Conservation (phyloP, 2,797 vertebrate genomes). For the Taeniopygia guttata region DNA sequence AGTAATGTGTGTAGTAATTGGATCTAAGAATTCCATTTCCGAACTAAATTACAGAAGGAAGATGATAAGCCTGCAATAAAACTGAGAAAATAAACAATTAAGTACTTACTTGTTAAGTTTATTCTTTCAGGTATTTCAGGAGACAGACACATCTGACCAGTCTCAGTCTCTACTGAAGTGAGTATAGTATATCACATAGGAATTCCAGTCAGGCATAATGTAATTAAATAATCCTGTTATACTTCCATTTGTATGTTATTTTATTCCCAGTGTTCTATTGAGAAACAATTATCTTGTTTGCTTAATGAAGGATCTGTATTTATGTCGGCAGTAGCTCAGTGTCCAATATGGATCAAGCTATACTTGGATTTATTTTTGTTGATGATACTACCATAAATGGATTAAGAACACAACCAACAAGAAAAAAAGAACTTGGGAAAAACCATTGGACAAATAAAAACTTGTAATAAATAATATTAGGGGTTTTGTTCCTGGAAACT, state of each 20-base stretch:
- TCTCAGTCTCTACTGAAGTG: conserved; percentile 66
- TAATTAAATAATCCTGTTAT: neutral
- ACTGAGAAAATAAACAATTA: neutral
- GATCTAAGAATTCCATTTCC: neutral
- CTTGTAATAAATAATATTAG: neutral
- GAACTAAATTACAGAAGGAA: neutral
- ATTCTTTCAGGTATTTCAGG: conserved; percentile 10
- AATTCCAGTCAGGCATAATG: neutral
- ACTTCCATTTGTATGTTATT: neutral
- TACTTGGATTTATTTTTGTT: neutral
- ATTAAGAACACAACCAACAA: neutral
- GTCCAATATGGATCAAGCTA: neutral
- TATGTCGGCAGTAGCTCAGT: neutral
- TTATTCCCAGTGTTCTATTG: neutral
- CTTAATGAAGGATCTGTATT: neutral
- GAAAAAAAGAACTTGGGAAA: neutral
- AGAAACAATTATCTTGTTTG: neutral
- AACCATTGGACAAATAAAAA: neutral
- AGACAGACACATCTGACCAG: neutral
- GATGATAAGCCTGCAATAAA: neutral
- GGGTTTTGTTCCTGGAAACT: neutral
- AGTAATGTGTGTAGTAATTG: neutral
- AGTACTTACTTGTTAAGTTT: neutral
- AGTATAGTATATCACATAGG: conserved; percentile 34
- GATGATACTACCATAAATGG: neutral